Percentiles rank a stretch among this genome's conserved stretches.
These are phyloP conservation scores for Selenia dentaria DNA, from an alignment of 2,888 invertebrate genomes.

Conservation along the genomic window DNA sequence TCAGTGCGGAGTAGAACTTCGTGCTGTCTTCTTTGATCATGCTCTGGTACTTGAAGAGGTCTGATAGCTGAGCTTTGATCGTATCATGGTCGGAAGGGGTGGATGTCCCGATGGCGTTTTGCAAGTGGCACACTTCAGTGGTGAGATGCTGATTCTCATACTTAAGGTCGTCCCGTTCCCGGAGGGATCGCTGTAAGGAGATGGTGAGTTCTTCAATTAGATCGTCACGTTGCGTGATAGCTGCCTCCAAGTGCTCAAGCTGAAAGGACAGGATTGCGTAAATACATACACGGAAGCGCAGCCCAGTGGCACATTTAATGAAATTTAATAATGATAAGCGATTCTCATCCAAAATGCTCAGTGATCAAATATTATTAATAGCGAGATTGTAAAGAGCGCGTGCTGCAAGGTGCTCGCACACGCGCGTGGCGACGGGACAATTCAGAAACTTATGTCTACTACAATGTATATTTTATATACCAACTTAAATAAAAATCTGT, in stretches of 20 bases:
- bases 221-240: conserved; percentile 88
- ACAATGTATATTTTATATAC: too few relatives aligned
- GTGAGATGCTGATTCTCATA: conserved; percentile 85
- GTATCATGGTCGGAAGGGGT: conserved; percentile 64
- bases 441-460: too few relatives aligned
- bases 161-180: conserved; percentile 85
- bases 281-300: conserved; percentile 46
- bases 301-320: neutral
- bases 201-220: conserved; percentile 89
- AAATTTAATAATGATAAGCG: too few relatives aligned
- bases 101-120: conserved; percentile 58
- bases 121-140: conserved; percentile 82
- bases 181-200: conserved; percentile 87
- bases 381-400: too few relatives aligned
- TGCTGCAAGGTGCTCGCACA: too few relatives aligned
- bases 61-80: conserved; percentile 71
- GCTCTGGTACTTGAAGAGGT: conserved; percentile 73
- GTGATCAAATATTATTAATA: too few relatives aligned
- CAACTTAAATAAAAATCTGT: too few relatives aligned
- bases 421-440: too few relatives aligned
- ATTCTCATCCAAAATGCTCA: too few relatives aligned
- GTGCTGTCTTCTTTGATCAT: conserved; percentile 73
- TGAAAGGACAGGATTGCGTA: conserved; percentile 81
- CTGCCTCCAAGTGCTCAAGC: conserved; percentile 90
- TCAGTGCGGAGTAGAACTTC: conserved; percentile 71